phyloP scores from a whole-genome alignment of 2,797 vertebrate genomes.

The Acipenser oxyrinchus region DNA sequence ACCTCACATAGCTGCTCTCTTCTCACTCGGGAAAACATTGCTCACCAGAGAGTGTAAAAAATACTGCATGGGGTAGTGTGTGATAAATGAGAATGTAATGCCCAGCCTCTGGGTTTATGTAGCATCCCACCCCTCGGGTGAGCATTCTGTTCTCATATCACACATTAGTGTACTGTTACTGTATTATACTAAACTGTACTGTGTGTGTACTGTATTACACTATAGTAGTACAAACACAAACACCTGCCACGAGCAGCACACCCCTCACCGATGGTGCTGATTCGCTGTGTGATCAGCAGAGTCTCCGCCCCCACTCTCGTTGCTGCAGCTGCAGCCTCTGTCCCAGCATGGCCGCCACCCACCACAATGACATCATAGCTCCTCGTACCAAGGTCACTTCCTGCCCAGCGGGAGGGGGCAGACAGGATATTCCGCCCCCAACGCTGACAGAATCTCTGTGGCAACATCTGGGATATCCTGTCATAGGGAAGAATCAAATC shows the following conservation, averaged over 20 bases:
- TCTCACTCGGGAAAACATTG: neutral
- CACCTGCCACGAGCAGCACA: too few relatives aligned
- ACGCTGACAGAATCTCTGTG: slow-evolving; percentile 31
- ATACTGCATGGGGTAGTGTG: too few relatives aligned
- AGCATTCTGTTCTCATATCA: too few relatives aligned
- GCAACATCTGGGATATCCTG: slow-evolving; percentile 47
- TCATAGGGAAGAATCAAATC: neutral
- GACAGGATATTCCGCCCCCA: slow-evolving; percentile 27
- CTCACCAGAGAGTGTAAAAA: neutral
- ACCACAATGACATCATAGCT: slow-evolving; percentile 69
- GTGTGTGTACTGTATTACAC: too few relatives aligned
- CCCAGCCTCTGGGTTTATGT: too few relatives aligned
- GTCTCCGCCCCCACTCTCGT: slow-evolving; percentile 73
- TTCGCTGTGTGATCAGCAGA: slow-evolving; percentile 79
- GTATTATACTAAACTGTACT: neutral
- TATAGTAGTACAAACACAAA: neutral
- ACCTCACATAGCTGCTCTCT: too few relatives aligned
- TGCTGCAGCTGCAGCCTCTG: slow-evolving; percentile 67
- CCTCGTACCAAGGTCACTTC: slow-evolving; percentile 30
- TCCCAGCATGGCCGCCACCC: slow-evolving; percentile 69
- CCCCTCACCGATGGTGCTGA: slow-evolving; percentile 73
- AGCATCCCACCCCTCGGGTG: too few relatives aligned
- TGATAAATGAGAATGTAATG: too few relatives aligned
- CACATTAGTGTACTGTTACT: too few relatives aligned
- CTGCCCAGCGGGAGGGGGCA: slow-evolving; percentile 24